These are phyloP conservation scores for Brachionus asplanchnoidis DNA, from an alignment of 1,140 invertebrate species.

Conservation along the genomic window DNA sequence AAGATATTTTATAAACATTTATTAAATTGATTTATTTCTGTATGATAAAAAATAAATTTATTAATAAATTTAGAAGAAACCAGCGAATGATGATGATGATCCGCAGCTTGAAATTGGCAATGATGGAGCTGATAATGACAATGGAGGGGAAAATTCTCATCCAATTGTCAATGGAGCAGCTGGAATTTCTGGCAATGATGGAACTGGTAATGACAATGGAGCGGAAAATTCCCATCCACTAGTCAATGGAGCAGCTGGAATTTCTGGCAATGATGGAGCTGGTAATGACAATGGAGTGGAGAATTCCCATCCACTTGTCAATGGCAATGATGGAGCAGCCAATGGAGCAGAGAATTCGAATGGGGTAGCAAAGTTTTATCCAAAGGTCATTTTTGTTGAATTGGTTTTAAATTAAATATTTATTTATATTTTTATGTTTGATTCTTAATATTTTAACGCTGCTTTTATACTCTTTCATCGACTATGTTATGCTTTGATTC, in stretches of 20 bases:
- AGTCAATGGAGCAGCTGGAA: no score
- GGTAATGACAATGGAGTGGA: no score
- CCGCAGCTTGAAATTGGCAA: not conserved
- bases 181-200: no score
- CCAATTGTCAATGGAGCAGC: not conserved
- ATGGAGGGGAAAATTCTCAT: not conserved
- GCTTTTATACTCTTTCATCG: not conserved
- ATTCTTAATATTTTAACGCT: not conserved
- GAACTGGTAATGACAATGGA: no score
- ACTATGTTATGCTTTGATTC: not conserved
- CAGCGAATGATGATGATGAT: not conserved
- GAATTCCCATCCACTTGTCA: no score
- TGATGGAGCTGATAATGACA: not conserved
- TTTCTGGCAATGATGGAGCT: no score
- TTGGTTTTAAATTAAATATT: not conserved
- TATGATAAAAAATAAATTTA: not conserved
- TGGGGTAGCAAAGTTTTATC: not conserved
- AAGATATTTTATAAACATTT: no score
- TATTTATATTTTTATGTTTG: not conserved
- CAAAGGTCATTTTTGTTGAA: not conserved
- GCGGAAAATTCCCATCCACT: no score
- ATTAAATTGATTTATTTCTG: no score
- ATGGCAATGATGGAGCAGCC: no score
- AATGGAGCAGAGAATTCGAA: no score
- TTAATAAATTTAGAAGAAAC: not conserved